Base-by-base conservation (phyloP, 2,113 vertebrate species). In the Amblyopsis rosae region DNA sequence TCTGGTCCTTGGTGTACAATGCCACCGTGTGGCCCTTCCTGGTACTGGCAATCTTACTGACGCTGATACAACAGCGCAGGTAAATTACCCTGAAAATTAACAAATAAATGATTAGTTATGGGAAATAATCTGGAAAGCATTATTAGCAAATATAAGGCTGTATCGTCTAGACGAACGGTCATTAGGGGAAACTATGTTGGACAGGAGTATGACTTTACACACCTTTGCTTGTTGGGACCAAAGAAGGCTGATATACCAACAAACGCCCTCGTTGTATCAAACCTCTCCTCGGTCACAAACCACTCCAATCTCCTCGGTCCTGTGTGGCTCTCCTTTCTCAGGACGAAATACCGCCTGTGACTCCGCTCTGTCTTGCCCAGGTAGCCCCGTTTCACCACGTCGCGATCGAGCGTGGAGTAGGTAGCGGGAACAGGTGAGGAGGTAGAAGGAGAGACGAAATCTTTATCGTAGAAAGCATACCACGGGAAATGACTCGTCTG, bases 321-420 rank as follows among this genome's bases (percentile, higher is more conserved):
- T 85, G 53, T 88, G 79, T 89, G 83, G 68, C 89, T 88, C 41
- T 81, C 86, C 0, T 74, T 69, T 75, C 87, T 80, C 57, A 90
- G 82, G 17, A 84, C 87, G 65, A 89, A 90, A 76, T 90, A 89
- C 19, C 69, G 68, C 0, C 65, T 74, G 67, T 69, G 74, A 41
- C 9, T 82, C 17, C 19, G 55, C 50, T 87, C 82, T 67, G 75
- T 67, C 73, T 85, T 87, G 46, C 87, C 86, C 75, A 89, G 67
- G 53, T 85, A 85, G 3, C 86, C 81, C 35, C 68, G 69, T 57
- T 83, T 88, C 60, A 88, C 75, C 67, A 87, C 81, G 3, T 88
- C 87, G 0, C 54, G 69, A 35, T 70, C 73, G 0, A 62, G 75
- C 49, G 57, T 16, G 0, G 0, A 7, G 5, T 66, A 47, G 55